Evolutionary conservation across 1,140 invertebrate genomes (phyloP).

Genomic region (Palaemon carinicauda): DNA sequence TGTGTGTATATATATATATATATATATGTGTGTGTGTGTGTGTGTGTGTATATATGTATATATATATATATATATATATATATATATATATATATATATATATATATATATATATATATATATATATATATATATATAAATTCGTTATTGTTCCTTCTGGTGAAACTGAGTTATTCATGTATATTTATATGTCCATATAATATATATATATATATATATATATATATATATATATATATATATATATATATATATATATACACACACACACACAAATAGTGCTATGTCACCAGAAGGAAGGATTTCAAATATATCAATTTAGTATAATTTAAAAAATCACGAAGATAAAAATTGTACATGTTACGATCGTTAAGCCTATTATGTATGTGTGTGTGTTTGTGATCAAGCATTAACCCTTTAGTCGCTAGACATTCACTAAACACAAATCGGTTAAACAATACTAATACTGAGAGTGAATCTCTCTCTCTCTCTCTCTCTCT

Average conservation of each 20-base stretch:
- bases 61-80: neutral
- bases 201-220: neutral
- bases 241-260: neutral
- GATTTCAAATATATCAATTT: too few relatives aligned
- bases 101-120: neutral
- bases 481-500: neutral
- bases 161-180: too few relatives aligned
- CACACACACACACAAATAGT: neutral
- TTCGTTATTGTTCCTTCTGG: too few relatives aligned
- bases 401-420: too few relatives aligned
- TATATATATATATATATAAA: neutral
- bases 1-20: slow-evolving; percentile 4
- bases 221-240: neutral
- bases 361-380: too few relatives aligned
- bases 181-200: neutral
- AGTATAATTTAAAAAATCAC: too few relatives aligned
- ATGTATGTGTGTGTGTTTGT: too few relatives aligned
- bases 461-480: too few relatives aligned
- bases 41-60: neutral
- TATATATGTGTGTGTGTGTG: slow-evolving; percentile 2
- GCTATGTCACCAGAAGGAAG: too few relatives aligned
- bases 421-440: too few relatives aligned
- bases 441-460: too few relatives aligned
- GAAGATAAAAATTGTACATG: too few relatives aligned
- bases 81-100: neutral